Percentiles rank a stretch among this genome's conserved stretches.
Conservation (phyloP, 2,113 vertebrate species). For the Sula dactylatra region DNA sequence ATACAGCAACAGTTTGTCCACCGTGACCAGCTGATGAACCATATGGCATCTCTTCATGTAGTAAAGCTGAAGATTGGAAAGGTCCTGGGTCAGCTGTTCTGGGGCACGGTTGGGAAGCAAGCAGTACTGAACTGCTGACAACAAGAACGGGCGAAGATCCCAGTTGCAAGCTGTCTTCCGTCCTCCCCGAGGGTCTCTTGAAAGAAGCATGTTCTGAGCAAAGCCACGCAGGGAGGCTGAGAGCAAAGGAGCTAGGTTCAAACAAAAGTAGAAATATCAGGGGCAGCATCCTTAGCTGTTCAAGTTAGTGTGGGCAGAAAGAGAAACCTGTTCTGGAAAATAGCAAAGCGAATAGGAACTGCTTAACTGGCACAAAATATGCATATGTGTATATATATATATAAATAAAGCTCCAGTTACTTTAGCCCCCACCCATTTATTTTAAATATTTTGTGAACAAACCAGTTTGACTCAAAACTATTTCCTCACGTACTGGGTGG, state of each 20-base stretch:
- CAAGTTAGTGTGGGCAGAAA: background rate
- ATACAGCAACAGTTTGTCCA: background rate
- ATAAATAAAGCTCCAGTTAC: background rate
- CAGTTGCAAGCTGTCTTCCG: background rate
- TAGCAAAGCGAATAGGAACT: background rate
- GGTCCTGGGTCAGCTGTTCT: constrained; percentile 22
- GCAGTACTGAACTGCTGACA: background rate
- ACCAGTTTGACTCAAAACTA: background rate
- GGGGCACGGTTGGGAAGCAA: background rate
- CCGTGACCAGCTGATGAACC: background rate
- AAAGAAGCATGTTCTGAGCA: background rate
- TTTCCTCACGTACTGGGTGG: background rate
- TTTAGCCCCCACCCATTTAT: background rate
- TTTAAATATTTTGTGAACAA: background rate
- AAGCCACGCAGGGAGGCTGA: background rate
- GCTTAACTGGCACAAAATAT: background rate
- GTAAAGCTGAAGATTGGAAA: constrained; percentile 14
- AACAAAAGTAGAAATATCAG: background rate
- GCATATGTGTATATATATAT: background rate
- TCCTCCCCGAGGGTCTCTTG: background rate
- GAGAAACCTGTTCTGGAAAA: background rate
- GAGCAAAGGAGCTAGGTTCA: background rate
- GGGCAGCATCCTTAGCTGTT: background rate
- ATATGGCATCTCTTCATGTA: constrained; percentile 35
- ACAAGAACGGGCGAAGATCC: background rate